Conservation (phyloP, 2,888 invertebrate species). For the Gnatocerus cornutus region DNA sequence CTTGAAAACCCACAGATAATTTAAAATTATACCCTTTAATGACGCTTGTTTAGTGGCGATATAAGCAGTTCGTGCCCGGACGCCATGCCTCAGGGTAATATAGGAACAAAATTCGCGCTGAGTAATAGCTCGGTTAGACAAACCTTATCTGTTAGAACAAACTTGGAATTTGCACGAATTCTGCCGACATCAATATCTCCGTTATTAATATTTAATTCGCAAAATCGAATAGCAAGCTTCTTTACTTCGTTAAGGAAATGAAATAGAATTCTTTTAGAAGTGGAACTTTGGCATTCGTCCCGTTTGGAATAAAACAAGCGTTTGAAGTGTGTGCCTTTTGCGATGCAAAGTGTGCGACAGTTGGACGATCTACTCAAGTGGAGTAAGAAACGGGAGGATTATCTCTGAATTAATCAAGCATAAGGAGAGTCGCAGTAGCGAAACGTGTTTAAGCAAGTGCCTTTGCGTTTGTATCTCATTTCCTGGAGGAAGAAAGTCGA, state of each 20-base stretch:
- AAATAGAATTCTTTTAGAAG: constrained; percentile 2
- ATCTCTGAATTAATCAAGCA: constrained; percentile 50
- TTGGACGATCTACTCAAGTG: constrained; percentile 42
- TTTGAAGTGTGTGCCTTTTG: constrained; percentile 39
- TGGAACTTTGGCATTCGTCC: constrained; percentile 11
- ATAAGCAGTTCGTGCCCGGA: constrained; percentile 40
- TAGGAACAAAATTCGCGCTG: constrained; percentile 34
- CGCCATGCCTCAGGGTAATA: constrained; percentile 19
- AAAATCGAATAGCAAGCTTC: background rate
- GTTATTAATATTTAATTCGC: constrained; percentile 5
- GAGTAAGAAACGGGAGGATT: constrained; percentile 45
- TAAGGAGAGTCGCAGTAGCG: constrained; percentile 42
- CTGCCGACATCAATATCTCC: background rate
- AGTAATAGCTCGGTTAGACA: constrained; percentile 26
- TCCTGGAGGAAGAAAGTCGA: constrained; percentile 46
- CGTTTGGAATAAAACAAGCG: constrained; percentile 26
- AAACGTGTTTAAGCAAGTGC: constrained; percentile 40
- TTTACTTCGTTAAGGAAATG: background rate
- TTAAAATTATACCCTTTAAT: constrained; percentile 36
- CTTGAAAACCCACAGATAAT: constrained; percentile 43
- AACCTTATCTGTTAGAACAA: constrained; percentile 26
- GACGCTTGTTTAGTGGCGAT: constrained; percentile 38
- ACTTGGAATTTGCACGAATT: background rate
- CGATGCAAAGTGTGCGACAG: constrained; percentile 40
- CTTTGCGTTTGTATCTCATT: constrained; percentile 51